phyloP scores from a whole-genome alignment of 2,113 vertebrate genomes.

The Cephalopholis sonnerati region DNA sequence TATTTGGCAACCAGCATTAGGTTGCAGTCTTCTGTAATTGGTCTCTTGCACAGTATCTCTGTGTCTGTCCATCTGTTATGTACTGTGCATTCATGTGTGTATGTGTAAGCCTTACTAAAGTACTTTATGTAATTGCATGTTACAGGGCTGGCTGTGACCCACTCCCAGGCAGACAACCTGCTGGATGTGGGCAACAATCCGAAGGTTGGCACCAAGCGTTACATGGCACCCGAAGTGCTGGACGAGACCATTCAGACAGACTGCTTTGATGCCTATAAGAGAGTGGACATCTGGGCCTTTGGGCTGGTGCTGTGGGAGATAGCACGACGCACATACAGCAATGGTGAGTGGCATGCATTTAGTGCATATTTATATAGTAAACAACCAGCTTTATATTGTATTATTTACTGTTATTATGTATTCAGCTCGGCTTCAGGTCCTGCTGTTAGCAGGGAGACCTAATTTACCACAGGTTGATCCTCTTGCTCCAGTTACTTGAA shows the following conservation, averaged over 20 bases:
- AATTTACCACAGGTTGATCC: not conserved
- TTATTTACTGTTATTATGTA: not conserved
- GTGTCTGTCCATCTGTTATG: not conserved
- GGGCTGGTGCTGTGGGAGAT: conserved; percentile 89
- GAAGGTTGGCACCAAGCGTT: conserved; percentile 87
- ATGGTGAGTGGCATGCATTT: conserved; percentile 72
- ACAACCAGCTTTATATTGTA: not conserved
- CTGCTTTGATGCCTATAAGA: conserved; percentile 88
- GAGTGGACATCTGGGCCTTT: conserved; percentile 89
- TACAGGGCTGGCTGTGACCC: conserved; percentile 87
- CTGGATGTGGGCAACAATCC: conserved; percentile 88
- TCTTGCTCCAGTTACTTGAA: not conserved
- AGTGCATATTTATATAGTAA: not conserved
- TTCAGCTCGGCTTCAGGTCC: too few species aligned
- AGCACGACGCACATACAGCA: conserved; percentile 86
- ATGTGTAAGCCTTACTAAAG: not conserved
- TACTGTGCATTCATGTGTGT: not conserved
- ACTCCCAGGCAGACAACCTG: conserved; percentile 86
- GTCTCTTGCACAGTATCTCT: not conserved
- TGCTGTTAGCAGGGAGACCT: not conserved
- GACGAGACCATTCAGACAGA: conserved; percentile 87
- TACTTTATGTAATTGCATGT: not conserved
- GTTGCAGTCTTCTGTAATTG: too few species aligned
- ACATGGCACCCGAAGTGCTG: conserved; percentile 88
- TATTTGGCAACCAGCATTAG: not conserved